Percentiles rank a stretch among this genome's conserved stretches.
phyloP scores from a whole-genome alignment of 92 coral and sea anemone genomes.

The Parazoanthus swiftii region DNA sequence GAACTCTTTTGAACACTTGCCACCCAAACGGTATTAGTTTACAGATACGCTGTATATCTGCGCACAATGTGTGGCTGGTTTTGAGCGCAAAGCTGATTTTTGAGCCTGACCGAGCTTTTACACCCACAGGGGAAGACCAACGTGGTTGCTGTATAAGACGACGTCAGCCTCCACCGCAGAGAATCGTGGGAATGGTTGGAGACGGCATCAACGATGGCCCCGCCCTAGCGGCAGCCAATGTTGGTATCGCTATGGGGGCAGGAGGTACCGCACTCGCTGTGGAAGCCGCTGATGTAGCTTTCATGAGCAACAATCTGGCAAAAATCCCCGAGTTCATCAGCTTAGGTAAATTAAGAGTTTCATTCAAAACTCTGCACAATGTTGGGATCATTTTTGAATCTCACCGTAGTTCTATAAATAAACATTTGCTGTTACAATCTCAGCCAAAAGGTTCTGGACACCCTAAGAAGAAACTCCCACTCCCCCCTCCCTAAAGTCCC shows the following conservation, averaged over 20 bases:
- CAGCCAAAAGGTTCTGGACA: too few relatives aligned
- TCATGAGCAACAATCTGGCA: slow-evolving; percentile 93
- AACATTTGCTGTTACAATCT: too few relatives aligned
- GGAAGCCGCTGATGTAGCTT: slow-evolving; percentile 97
- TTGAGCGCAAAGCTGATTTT: not conserved
- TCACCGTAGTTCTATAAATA: not conserved
- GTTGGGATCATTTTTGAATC: not conserved
- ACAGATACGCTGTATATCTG: too few relatives aligned
- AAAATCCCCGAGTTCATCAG: slow-evolving; percentile 92
- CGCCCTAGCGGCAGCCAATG: slow-evolving; percentile 94
- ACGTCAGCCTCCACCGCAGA: slow-evolving; percentile 6
- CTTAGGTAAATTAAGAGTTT: slow-evolving; percentile 41
- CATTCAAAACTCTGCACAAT: not conserved
- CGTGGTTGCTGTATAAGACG: slow-evolving; percentile 6
- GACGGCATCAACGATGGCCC: slow-evolving; percentile 99
- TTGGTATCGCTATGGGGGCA: slow-evolving; percentile 99
- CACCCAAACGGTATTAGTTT: too few relatives aligned
- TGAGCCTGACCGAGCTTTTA: not conserved
- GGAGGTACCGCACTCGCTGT: slow-evolving; percentile 99
- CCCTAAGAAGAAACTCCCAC: too few relatives aligned
- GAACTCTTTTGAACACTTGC: too few relatives aligned
- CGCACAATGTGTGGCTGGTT: not conserved
- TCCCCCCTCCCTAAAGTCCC: too few relatives aligned
- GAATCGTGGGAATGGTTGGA: slow-evolving; percentile 97
- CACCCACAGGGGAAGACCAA: not conserved